Percentiles rank a stretch among this genome's conserved stretches.
Conservation (phyloP, 2,113 vertebrate genomes). For the Ameiurus melas region DNA sequence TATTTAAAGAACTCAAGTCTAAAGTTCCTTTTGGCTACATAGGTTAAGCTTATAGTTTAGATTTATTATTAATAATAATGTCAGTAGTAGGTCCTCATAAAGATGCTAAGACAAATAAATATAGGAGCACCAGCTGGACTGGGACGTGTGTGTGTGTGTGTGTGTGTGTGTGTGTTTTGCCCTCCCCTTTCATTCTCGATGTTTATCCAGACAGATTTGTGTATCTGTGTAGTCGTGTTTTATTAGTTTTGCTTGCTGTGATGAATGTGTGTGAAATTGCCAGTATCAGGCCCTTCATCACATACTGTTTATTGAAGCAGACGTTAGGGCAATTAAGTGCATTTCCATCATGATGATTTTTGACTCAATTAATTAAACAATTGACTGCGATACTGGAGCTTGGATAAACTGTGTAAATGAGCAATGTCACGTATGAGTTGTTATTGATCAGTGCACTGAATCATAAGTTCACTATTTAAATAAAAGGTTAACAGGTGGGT, state of each 20-base stretch:
- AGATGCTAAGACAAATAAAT: neutral
- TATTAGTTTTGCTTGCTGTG: conserved; percentile 37
- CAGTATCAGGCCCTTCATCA: conserved; percentile 28
- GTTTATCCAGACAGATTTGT: conserved; percentile 35
- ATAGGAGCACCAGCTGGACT: neutral
- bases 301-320: conserved; percentile 30
- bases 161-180: neutral
- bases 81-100: neutral
- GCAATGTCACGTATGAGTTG: neutral
- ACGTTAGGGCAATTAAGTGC: conserved; percentile 9
- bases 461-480: neutral
- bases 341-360: conserved; percentile 22
- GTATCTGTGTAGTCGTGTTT: conserved; percentile 15
- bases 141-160: neutral
- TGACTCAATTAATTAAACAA: conserved; percentile 27
- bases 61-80: neutral
- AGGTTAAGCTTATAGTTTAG: neutral
- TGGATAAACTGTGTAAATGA: conserved; percentile 3
- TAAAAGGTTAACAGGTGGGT: neutral
- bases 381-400: neutral
- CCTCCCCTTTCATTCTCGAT: conserved; percentile 2
- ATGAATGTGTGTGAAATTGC: conserved; percentile 28
- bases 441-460: neutral
- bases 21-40: neutral
- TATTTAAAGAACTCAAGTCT: neutral